Conservation (phyloP, 2,888 invertebrate species). For the Agonum fuliginosum region DNA sequence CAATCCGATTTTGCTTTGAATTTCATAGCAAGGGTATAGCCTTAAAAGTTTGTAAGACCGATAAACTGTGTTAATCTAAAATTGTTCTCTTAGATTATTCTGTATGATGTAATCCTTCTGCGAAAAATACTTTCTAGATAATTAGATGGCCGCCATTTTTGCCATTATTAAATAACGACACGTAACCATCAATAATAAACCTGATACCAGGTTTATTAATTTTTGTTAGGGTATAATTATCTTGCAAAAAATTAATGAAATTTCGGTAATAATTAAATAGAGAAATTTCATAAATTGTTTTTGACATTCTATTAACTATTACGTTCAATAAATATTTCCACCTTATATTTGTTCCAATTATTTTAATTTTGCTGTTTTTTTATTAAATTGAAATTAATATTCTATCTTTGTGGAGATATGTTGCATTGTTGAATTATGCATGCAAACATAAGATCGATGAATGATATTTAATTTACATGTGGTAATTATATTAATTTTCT, state of each 20-base stretch:
- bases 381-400: too few species aligned
- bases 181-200: too few species aligned
- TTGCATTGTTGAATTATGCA: neutral
- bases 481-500: slow-evolving; percentile 43
- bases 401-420: too few species aligned
- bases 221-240: neutral
- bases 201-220: neutral
- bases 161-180: neutral
- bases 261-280: neutral
- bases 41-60: neutral
- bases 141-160: neutral
- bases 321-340: too few species aligned
- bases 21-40: too few species aligned
- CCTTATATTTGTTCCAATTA: too few species aligned
- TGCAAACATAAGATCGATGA: neutral
- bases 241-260: neutral
- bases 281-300: neutral
- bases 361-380: too few species aligned
- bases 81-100: neutral
- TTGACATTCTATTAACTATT: too few species aligned
- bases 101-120: neutral
- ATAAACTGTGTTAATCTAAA: neutral
- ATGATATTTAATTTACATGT: neutral
- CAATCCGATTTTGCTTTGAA: too few species aligned
- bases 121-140: slow-evolving; percentile 13